Evolutionary conservation across 2,113 vertebrate species (phyloP), one percentile per base, ranked within the genome.

Genomic region (Columbina picui): DNA sequence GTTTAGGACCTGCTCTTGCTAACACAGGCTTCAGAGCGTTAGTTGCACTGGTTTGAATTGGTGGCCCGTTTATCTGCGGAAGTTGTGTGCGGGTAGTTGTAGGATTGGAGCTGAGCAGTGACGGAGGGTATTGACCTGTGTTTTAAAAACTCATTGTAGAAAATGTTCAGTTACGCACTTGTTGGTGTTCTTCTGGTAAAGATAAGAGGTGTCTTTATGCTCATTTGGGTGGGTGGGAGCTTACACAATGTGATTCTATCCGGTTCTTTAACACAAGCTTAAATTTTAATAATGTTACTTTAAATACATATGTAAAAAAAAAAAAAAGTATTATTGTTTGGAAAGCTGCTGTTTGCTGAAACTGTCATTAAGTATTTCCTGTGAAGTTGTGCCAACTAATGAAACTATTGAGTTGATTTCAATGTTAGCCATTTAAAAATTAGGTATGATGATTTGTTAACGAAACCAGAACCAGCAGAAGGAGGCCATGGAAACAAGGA

Each of bases 321-420:
- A 96, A 97, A 95, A 41, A 95, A 96, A 98, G 97, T 98, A 96
- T 97, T 98, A 95, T 64, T 94, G 93, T 98, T 98, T 95, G 95
- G 97, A 94, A 98, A 98, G 97, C 97, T 98, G 96, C 97, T 97
- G 95, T 98, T 97, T 97, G 96, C 96, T 97, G 75, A 92, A 97
- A 94, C 90, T 97, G 94, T 98, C 90, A 89, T 91, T 96, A 97
- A 97, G 97, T 97, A 97, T 98, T 98, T 97, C 95, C 88, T 97
- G 96, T 97, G 94, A 97, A 88, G 83, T 97, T 98, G 98, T 98
- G 98, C 97, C 97, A 98, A 98, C 96, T 96, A 82, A 55, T 89
- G 91, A 95, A 90, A 93, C 87, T 43, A 36, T 96, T 75, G 68
- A 94, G 87, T 74, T 73, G 38, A 71, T 87, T 86, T 90, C 91